Percentiles rank a stretch among this genome's conserved stretches.
Conservation (phyloP, 2,113 vertebrate species). For the Steatornis caripensis region DNA sequence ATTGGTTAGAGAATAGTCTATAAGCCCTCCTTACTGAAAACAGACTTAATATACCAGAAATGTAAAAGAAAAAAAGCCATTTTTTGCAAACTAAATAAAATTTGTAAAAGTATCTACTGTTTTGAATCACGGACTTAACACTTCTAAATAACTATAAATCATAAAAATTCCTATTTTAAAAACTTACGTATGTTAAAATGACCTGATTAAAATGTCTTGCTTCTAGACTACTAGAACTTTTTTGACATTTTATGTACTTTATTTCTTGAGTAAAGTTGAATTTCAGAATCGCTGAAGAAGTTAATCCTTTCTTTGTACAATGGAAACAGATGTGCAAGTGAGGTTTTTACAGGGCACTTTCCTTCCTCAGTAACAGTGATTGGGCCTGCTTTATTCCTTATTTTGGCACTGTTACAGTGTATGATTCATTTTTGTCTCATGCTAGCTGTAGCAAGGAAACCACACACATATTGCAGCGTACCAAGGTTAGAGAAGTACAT, state of each 20-base stretch:
- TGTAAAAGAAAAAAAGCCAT: not conserved
- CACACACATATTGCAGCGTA: not conserved
- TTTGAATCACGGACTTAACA: not conserved
- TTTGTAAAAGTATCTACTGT: not conserved
- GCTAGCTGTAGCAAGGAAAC: constrained; percentile 34
- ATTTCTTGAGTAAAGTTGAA: not conserved
- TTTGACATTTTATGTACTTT: not conserved
- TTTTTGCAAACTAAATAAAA: not conserved
- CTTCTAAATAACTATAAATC: not conserved
- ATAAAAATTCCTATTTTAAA: not conserved
- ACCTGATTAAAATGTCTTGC: not conserved
- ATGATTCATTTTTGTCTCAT: constrained; percentile 47
- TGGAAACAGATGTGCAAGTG: not conserved
- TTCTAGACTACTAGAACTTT: not conserved
- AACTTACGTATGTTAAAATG: not conserved
- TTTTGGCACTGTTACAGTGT: not conserved
- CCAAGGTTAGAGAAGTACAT: not conserved
- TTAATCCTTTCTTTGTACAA: not conserved
- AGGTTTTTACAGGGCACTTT: not conserved
- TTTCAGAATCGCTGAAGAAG: not conserved
- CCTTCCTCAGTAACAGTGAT: not conserved
- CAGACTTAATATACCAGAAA: not conserved
- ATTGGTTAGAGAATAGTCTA: not conserved
- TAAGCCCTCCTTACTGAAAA: not conserved
- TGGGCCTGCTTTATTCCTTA: not conserved